Evolutionary conservation across 2,113 vertebrate species (phyloP).

Genomic region (Odocoileus hemionus): DNA sequence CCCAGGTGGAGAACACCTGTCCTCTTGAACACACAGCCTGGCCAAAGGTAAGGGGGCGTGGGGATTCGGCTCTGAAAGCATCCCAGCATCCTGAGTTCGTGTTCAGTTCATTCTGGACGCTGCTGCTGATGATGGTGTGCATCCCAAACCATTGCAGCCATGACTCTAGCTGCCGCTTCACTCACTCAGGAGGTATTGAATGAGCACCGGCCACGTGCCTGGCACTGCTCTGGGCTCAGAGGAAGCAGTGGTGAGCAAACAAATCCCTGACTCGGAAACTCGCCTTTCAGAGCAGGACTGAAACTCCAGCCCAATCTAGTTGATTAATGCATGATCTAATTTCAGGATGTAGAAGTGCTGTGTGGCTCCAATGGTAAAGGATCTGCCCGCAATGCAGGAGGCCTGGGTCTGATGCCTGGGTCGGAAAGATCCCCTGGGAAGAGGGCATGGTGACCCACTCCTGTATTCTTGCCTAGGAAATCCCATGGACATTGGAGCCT

Average conservation of each 20-base stretch:
- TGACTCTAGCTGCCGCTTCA: accelerated
- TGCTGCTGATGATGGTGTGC: accelerated
- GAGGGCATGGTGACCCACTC: not conserved
- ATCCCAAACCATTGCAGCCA: accelerated
- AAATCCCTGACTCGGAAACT: not conserved
- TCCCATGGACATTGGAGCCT: not conserved
- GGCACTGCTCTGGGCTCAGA: accelerated
- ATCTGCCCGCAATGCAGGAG: not conserved
- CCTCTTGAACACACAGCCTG: not conserved
- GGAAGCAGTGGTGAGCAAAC: not conserved
- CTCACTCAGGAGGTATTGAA: not conserved
- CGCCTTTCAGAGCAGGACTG: not conserved
- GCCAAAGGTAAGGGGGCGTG: accelerated
- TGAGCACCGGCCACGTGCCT: not conserved
- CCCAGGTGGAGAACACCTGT: not conserved
- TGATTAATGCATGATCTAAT: accelerated
- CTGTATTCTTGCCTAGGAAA: not conserved
- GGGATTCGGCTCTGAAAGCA: not conserved
- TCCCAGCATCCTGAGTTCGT: accelerated
- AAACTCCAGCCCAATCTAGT: not conserved
- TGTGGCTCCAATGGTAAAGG: not conserved
- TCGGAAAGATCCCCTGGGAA: not conserved
- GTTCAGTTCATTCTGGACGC: accelerated
- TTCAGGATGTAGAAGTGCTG: not conserved
- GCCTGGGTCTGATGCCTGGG: not conserved